Percentiles rank a stretch among this genome's conserved stretches.
These are phyloP conservation scores for Clitarchus hookeri DNA, from an alignment of 2,888 invertebrate genomes.

Conservation along the genomic window DNA sequence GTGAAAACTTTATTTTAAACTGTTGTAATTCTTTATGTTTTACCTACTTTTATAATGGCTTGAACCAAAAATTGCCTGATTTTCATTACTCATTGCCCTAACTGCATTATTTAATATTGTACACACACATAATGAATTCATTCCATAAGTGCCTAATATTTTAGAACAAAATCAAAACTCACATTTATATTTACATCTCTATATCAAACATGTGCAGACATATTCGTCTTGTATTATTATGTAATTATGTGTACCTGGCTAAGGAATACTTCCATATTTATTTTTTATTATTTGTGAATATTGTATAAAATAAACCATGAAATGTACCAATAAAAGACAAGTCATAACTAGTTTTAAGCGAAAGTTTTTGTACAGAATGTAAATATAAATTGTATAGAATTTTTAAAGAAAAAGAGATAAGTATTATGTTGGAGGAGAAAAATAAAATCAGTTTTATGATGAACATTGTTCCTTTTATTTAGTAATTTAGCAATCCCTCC, in stretches of 20 bases:
- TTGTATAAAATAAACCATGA: slow-evolving; percentile 47
- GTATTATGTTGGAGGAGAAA: slow-evolving; percentile 1
- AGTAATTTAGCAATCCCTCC: background rate
- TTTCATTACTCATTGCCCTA: no score
- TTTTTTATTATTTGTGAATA: slow-evolving; percentile 50
- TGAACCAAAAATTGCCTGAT: no score
- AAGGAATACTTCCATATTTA: slow-evolving; percentile 55
- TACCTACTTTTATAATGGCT: no score
- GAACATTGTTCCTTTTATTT: background rate
- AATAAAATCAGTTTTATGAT: slow-evolving; percentile 11
- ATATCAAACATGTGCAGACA: background rate
- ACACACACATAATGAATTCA: no score
- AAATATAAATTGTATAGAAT: slow-evolving; percentile 14
- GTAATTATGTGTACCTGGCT: slow-evolving; percentile 54
- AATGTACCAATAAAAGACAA: slow-evolving; percentile 14
- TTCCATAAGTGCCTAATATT: background rate
- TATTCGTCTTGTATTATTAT: background rate
- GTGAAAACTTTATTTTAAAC: no score
- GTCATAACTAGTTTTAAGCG: background rate
- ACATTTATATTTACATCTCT: background rate
- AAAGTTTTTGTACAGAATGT: background rate
- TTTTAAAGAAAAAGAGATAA: background rate
- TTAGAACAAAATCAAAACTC: background rate
- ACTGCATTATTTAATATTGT: no score
- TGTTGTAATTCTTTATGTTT: no score